Percentiles rank a stretch among this genome's conserved stretches.
These are phyloP conservation scores for Harpagifer antarcticus DNA, from an alignment of 2,797 vertebrate genomes.

Conservation along the genomic window DNA sequence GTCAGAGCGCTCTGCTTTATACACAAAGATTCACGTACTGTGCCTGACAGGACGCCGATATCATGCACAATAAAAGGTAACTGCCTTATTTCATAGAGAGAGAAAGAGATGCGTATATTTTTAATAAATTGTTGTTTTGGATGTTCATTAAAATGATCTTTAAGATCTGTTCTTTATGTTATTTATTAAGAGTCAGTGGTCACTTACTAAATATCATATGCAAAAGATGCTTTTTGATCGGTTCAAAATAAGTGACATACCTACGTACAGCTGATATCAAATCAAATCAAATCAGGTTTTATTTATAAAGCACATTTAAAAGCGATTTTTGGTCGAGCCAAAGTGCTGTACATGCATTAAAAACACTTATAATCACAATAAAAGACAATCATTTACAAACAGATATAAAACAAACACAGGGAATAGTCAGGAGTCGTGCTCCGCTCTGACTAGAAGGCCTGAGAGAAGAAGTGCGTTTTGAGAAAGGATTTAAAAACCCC, in stretches of 20 bases:
- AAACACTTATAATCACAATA: no score
- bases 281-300: no score
- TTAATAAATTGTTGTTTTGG: conserved; percentile 66
- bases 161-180: conserved; percentile 43
- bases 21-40: conserved; percentile 35
- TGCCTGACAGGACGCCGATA: conserved; percentile 50
- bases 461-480: no score
- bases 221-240: not conserved
- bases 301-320: no score
- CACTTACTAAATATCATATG: conserved; percentile 4
- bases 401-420: no score
- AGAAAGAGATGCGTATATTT: conserved; percentile 68
- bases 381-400: no score
- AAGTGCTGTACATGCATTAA: no score
- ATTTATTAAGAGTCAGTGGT: conserved; percentile 42
- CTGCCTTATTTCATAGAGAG: conserved; percentile 69
- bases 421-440: no score
- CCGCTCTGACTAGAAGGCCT: no score
- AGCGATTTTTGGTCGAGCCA: no score
- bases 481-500: no score
- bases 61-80: conserved; percentile 55
- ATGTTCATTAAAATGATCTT: conserved; percentile 77
- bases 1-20: conserved; percentile 32
- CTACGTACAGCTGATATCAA: not conserved
- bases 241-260: conserved; percentile 1